Percentiles rank a stretch among this genome's conserved stretches.
Conservation (phyloP, 1,140 invertebrate species). For the Drosophila malerkotliana region DNA sequence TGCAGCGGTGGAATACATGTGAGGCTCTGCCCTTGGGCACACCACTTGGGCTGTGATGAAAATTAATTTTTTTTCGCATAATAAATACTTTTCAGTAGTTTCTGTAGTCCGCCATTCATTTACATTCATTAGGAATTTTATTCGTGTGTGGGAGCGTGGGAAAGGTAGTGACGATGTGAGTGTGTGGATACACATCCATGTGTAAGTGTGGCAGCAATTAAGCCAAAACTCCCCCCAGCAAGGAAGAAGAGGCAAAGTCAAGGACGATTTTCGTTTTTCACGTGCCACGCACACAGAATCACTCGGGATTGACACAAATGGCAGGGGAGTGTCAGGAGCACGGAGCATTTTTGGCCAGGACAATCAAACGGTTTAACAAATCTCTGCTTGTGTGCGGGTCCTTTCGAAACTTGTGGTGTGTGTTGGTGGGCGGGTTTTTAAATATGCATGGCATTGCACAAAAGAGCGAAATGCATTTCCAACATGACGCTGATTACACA, state of each 20-base stretch:
- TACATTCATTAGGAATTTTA: conserved; percentile 73
- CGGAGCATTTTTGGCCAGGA: conserved; percentile 43
- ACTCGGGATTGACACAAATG: conserved; percentile 9
- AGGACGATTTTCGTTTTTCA: conserved; percentile 75
- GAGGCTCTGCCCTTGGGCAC: conserved; percentile 5
- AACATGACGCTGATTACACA: conserved; percentile 59
- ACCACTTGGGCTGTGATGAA: conserved; percentile 45
- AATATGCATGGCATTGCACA: conserved; percentile 64
- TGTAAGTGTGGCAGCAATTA: conserved; percentile 63
- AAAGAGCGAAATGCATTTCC: conserved; percentile 59
- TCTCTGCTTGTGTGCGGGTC: conserved; percentile 18
- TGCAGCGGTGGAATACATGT: conserved; percentile 24
- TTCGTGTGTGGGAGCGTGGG: conserved; percentile 2
- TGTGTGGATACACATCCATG: conserved; percentile 1
- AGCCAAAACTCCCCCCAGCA: conserved; percentile 50
- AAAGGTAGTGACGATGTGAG: background rate
- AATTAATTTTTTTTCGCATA: conserved; percentile 59
- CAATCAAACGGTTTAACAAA: conserved; percentile 63
- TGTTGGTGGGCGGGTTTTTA: conserved; percentile 39
- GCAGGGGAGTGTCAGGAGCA: background rate
- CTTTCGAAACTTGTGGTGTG: background rate
- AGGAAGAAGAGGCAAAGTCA: conserved; percentile 60
- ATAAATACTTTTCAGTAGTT: conserved; percentile 73
- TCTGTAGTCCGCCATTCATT: conserved; percentile 68
- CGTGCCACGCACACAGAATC: conserved; percentile 48